phyloP scores from a whole-genome alignment of 2,113 vertebrate species.

The Mixornis gularis region DNA sequence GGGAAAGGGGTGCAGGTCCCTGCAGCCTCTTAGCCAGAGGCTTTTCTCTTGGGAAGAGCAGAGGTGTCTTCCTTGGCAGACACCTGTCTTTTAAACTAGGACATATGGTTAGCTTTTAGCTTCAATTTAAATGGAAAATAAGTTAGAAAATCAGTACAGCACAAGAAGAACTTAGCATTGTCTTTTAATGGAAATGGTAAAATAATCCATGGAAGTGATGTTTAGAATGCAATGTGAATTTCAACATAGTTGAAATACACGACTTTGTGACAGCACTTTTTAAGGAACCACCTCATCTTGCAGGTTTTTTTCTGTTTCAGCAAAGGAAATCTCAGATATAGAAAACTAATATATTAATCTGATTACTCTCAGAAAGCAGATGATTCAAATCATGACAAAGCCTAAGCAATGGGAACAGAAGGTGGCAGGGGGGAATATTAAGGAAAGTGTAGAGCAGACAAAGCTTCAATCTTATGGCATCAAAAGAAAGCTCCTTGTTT shows the following conservation, averaged over 20 bases:
- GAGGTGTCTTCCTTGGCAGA: background rate
- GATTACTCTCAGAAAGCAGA: slow-evolving; percentile 34
- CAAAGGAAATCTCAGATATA: background rate
- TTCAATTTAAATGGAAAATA: slow-evolving; percentile 38
- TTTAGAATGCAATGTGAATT: background rate
- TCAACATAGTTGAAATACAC: background rate
- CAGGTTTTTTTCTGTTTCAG: background rate
- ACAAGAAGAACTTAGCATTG: slow-evolving; percentile 8
- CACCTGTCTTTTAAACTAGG: background rate
- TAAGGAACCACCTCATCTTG: slow-evolving; percentile 18
- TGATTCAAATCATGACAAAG: slow-evolving; percentile 26
- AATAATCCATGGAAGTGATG: background rate
- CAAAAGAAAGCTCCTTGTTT: background rate
- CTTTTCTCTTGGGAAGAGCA: background rate
- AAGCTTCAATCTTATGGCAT: background rate
- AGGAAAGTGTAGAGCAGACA: background rate
- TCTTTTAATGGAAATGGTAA: background rate
- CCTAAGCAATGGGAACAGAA: background rate
- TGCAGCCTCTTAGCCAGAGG: background rate
- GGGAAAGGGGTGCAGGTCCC: background rate
- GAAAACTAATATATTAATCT: slow-evolving; percentile 48
- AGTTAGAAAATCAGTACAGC: slow-evolving; percentile 12
- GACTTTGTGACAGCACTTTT: slow-evolving; percentile 16
- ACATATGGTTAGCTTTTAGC: background rate
- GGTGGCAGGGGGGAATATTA: background rate